Percentiles rank a stretch among this genome's conserved stretches.
Evolutionary conservation across 1,140 invertebrate species (phyloP).

Genomic region (Agrypnia vestita): DNA sequence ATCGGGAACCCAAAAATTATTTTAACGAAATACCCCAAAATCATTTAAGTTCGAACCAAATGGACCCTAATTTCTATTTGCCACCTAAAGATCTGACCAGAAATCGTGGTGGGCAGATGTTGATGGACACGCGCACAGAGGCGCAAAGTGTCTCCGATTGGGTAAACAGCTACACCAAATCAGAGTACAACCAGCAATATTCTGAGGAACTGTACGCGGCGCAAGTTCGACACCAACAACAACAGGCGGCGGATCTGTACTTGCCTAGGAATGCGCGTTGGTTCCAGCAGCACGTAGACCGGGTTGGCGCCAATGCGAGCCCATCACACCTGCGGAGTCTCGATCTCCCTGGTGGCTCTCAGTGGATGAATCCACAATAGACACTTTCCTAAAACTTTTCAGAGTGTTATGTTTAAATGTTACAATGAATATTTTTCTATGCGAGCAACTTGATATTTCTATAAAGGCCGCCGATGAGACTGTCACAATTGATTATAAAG

Average conservation of each 20-base stretch:
- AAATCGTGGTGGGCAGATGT: no score
- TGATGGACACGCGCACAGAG: neutral
- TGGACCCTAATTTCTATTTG: neutral
- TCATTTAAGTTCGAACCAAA: neutral
- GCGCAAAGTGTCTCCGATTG: neutral
- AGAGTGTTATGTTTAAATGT: no score
- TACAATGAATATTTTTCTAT: no score
- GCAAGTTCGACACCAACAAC: neutral
- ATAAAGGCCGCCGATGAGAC: no score
- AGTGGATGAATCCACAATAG: no score
- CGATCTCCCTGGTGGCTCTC: no score
- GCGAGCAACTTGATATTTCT: no score
- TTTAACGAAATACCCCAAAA: neutral
- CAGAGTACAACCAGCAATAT: constrained; percentile 13
- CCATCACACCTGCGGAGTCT: no score
- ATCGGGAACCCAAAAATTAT: neutral
- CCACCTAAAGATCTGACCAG: neutral
- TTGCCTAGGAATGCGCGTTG: constrained; percentile 10
- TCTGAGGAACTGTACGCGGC: neutral
- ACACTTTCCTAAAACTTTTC: no score
- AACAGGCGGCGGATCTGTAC: neutral
- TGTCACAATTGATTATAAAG: no score
- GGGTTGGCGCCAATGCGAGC: neutral
- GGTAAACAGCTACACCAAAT: constrained; percentile 7
- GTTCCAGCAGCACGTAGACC: constrained; percentile 27